A percentile compares a stretch with the other conserved stretches of the same genome.
Conservation (phyloP, 1,140 invertebrate species). For the Campoletis sonorensis region DNA sequence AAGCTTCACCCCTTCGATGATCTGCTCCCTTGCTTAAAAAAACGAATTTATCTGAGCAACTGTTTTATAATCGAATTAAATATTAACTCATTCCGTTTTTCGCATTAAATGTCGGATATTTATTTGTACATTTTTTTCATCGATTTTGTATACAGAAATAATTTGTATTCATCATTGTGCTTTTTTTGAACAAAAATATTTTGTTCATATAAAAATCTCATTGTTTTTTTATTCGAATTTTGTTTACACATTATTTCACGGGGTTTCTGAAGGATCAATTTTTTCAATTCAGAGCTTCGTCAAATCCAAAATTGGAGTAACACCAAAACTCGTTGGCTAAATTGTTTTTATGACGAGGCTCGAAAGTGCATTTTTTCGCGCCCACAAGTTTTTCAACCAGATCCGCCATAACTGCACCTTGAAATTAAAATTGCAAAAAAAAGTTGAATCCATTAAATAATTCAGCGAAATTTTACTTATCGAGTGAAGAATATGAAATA, state of each 20-base stretch:
- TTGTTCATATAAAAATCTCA: no score
- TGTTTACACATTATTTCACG: not conserved
- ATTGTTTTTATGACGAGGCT: constrained; percentile 91
- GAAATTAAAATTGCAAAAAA: constrained; percentile 54
- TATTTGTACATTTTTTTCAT: no score
- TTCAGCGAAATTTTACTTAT: not conserved
- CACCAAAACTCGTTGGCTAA: constrained; percentile 95
- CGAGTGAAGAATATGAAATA: not conserved
- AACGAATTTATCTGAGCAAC: no score
- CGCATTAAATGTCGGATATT: no score
- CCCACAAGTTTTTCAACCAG: constrained; percentile 81
- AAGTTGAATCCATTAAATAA: not conserved
- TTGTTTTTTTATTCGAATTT: not conserved
- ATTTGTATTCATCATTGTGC: no score
- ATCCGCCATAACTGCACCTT: constrained; percentile 87
- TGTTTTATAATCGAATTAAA: no score
- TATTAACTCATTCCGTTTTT: no score
- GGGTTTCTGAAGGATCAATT: not conserved
- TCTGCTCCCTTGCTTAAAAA: no score
- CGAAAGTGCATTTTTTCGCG: constrained; percentile 83
- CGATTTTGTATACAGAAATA: no score
- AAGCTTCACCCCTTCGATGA: no score
- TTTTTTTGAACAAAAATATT: no score
- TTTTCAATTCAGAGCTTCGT: constrained; percentile 63
- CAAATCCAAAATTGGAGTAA: constrained; percentile 91